These are phyloP conservation scores for Oscheius sp. DNA, from an alignment of 2,888 invertebrate species.

Conservation along the genomic window DNA sequence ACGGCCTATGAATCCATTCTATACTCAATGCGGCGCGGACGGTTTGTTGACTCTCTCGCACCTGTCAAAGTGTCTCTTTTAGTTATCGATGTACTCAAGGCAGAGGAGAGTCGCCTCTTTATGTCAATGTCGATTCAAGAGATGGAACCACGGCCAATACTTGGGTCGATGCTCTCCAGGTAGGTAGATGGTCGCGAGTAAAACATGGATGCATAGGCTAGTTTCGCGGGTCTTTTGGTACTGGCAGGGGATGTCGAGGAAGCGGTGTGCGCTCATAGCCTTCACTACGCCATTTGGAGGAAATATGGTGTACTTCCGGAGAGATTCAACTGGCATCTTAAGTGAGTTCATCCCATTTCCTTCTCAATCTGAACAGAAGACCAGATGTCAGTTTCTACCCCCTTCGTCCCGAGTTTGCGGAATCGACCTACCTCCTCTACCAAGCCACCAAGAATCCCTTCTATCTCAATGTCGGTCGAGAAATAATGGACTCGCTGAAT, in stretches of 20 bases:
- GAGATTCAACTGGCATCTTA: constrained; percentile 76
- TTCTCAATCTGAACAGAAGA: constrained; percentile 64
- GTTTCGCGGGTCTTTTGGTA: constrained; percentile 76
- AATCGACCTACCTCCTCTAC: constrained; percentile 79
- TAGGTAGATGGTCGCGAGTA: constrained; percentile 68
- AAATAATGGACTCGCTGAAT: constrained; percentile 76
- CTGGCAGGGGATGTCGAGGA: constrained; percentile 80
- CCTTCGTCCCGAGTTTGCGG: constrained; percentile 79
- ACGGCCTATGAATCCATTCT: constrained; percentile 78
- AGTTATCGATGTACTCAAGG: constrained; percentile 73
- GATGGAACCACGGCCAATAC: constrained; percentile 78
- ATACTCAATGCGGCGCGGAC: constrained; percentile 78
- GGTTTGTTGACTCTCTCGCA: constrained; percentile 38
- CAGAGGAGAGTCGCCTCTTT: constrained; percentile 79
- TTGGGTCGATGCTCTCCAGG: constrained; percentile 81
- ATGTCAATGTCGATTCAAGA: constrained; percentile 80
- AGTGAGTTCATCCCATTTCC: constrained; percentile 43
- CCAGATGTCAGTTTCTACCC: constrained; percentile 80
- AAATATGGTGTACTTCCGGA: constrained; percentile 78
- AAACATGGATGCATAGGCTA: constrained; percentile 65
- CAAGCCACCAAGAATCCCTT: constrained; percentile 80
- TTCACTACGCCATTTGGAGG: constrained; percentile 80
- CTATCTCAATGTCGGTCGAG: constrained; percentile 80
- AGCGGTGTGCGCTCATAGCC: constrained; percentile 80
- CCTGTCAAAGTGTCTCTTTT: constrained; percentile 5